A percentile compares a stretch with the other conserved stretches of the same genome.
These are phyloP conservation scores for Parnassius apollo DNA, from an alignment of 2,888 invertebrate species.

Conservation along the genomic window DNA sequence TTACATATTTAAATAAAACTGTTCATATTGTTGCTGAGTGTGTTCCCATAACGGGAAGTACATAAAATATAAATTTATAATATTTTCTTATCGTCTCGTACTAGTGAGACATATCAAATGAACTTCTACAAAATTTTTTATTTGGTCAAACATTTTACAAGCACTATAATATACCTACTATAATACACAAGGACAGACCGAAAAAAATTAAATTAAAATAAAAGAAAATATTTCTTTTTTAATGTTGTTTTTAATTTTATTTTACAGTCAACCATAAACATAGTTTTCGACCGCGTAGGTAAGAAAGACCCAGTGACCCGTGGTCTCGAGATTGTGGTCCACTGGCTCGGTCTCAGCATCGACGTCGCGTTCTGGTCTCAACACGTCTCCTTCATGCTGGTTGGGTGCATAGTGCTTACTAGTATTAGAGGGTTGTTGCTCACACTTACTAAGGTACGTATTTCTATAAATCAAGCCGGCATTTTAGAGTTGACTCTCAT, in stretches of 20 bases:
- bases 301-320: conserved; percentile 98
- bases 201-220: too few relatives aligned
- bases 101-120: too few relatives aligned
- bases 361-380: conserved; percentile 99
- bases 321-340: conserved; percentile 97
- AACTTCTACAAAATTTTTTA: too few relatives aligned
- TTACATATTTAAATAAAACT: too few relatives aligned
- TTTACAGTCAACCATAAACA: conserved; percentile 96
- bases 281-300: conserved; percentile 98
- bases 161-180: too few relatives aligned
- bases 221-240: background rate
- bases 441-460: conserved; percentile 95
- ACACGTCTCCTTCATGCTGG: conserved; percentile 97
- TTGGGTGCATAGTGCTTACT: conserved; percentile 98
- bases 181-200: too few relatives aligned
- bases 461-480: background rate
- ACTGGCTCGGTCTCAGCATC: conserved; percentile 97
- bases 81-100: too few relatives aligned
- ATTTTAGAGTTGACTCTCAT: background rate
- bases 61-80: too few relatives aligned
- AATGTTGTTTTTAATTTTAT: conserved; percentile 13
- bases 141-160: too few relatives aligned
- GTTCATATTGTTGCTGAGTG: too few relatives aligned
- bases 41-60: too few relatives aligned
- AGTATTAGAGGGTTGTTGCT: conserved; percentile 97